These are phyloP conservation scores for Hirtodrosophila confusa DNA, from an alignment of 2,888 invertebrate species.

Conservation along the genomic window DNA sequence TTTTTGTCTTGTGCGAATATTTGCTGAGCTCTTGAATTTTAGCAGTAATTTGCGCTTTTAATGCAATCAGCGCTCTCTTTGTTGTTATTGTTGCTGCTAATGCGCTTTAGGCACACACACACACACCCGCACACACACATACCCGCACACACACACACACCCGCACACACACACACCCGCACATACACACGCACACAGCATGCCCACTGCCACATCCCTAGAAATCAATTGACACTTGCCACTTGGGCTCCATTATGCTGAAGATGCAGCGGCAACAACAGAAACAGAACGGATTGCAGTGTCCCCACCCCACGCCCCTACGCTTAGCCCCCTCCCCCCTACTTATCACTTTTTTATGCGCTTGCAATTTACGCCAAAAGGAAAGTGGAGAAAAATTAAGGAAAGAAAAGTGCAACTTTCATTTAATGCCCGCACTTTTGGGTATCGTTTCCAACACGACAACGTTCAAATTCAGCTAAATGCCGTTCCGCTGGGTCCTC, in stretches of 20 bases:
- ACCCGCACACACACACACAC: constrained; percentile 29
- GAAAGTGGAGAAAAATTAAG: neutral
- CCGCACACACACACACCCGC: constrained; percentile 16
- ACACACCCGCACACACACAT: constrained; percentile 3
- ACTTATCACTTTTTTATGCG: constrained; percentile 60
- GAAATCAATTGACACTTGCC: constrained; percentile 72
- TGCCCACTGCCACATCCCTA: constrained; percentile 41
- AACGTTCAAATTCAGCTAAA: constrained; percentile 68
- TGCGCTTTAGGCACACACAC: constrained; percentile 46
- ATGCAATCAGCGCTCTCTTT: constrained; percentile 60
- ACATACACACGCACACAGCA: constrained; percentile 15
- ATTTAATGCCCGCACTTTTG: constrained; percentile 72
- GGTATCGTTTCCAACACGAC: constrained; percentile 67
- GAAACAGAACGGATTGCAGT: constrained; percentile 30
- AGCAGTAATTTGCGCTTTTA: constrained; percentile 65
- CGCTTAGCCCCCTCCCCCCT: constrained; percentile 1
- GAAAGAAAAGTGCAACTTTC: constrained; percentile 52
- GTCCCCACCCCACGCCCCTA: neutral
- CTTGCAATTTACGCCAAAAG: constrained; percentile 68
- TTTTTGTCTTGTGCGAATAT: constrained; percentile 40
- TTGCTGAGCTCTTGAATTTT: constrained; percentile 65
- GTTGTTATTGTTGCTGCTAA: constrained; percentile 48
- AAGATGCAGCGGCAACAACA: constrained; percentile 31
- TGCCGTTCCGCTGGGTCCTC: constrained; percentile 51
- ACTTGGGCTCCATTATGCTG: constrained; percentile 50